A percentile compares a stretch with the other conserved stretches of the same genome.
These are phyloP conservation scores for Cyclargus thomasi DNA, from an alignment of 1,140 invertebrate genomes.

Conservation along the genomic window DNA sequence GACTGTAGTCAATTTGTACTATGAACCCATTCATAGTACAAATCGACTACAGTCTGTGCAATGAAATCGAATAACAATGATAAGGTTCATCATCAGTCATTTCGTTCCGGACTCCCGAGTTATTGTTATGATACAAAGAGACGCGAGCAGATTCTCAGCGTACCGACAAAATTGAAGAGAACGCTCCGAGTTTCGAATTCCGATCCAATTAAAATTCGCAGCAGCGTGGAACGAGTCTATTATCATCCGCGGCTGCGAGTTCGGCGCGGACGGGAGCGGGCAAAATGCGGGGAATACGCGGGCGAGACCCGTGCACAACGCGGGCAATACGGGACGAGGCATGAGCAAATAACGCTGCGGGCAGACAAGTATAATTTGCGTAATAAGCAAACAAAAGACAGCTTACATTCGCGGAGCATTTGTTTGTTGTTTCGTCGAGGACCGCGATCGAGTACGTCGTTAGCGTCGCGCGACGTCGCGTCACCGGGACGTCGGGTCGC, in stretches of 20 bases:
- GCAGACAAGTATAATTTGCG: slow-evolving; percentile 10
- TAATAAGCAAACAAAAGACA: slow-evolving; percentile 26
- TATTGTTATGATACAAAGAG: slow-evolving; percentile 1
- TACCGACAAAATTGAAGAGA: slow-evolving; percentile 15
- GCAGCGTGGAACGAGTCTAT: slow-evolving; percentile 25
- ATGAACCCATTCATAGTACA: too few relatives aligned
- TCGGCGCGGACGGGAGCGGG: background rate
- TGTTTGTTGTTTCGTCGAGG: slow-evolving; percentile 25
- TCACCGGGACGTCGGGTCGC: too few relatives aligned
- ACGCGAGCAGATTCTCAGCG: background rate
- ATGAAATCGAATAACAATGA: background rate
- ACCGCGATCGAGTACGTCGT: slow-evolving; percentile 21
- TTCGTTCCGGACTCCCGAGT: background rate
- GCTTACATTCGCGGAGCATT: slow-evolving; percentile 23
- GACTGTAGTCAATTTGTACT: too few relatives aligned
- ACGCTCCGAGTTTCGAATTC: slow-evolving; percentile 23
- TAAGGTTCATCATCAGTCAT: background rate
- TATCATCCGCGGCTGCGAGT: slow-evolving; percentile 17
- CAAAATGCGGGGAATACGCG: background rate
- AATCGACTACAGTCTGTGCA: background rate
- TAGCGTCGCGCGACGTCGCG: background rate
- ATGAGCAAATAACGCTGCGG: background rate
- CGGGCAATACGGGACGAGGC: too few relatives aligned
- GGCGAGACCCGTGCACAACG: too few relatives aligned
- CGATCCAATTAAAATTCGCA: slow-evolving; percentile 34